A percentile compares a stretch with the other conserved stretches of the same genome.
These are phyloP conservation scores for Scaptomyza reducta DNA, from an alignment of 2,888 invertebrate genomes.

Conservation along the genomic window DNA sequence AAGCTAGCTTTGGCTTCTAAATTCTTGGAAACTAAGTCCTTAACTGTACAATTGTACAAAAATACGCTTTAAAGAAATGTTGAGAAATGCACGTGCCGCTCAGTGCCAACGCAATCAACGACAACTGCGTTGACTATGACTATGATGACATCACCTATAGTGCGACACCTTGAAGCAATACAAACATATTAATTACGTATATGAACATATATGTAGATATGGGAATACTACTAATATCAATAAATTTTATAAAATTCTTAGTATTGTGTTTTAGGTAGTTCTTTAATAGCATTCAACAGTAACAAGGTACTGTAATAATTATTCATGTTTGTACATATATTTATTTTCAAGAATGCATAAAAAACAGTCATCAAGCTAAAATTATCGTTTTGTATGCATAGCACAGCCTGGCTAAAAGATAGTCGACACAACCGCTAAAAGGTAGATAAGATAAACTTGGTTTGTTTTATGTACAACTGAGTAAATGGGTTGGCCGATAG, in stretches of 20 bases:
- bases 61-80: neutral
- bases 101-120: conserved; percentile 28
- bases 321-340: neutral
- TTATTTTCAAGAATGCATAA: conserved; percentile 1
- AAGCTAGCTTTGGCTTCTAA: too few relatives aligned
- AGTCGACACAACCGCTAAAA: conserved; percentile 18
- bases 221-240: neutral
- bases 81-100: conserved; percentile 33
- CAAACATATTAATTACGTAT: conserved; percentile 2
- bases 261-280: neutral
- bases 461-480: conserved; percentile 62
- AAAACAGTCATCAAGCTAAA: conserved; percentile 37
- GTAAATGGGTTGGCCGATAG: conserved; percentile 31
- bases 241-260: neutral
- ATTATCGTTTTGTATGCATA: conserved; percentile 32
- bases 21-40: too few relatives aligned
- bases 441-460: conserved; percentile 64
- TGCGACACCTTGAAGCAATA: conserved; percentile 45
- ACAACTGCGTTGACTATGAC: conserved; percentile 19
- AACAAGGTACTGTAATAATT: neutral
- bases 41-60: neutral
- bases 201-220: neutral
- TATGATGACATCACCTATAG: conserved; percentile 62
- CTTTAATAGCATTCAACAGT: neutral
- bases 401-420: conserved; percentile 13